A percentile compares a stretch with the other conserved stretches of the same genome.
Conservation (phyloP, 2,888 invertebrate genomes). For the Drosophila peninsularis region DNA sequence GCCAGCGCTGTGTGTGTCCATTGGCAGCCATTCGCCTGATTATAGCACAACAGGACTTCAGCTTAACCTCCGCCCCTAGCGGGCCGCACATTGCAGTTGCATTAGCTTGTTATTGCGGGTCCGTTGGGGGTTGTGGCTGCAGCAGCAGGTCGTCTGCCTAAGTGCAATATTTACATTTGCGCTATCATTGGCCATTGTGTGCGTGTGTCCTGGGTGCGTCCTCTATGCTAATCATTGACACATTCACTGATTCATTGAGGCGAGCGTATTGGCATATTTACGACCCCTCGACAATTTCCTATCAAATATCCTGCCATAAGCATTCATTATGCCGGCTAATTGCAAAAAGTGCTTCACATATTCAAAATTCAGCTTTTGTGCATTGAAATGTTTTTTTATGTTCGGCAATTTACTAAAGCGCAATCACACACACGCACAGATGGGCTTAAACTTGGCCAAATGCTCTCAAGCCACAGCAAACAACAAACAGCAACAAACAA, state of each 20-base stretch:
- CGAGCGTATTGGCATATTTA: slow-evolving; percentile 63
- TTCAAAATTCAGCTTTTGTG: slow-evolving; percentile 35
- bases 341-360: slow-evolving; percentile 26
- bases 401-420: slow-evolving; percentile 33
- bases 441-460: slow-evolving; percentile 33
- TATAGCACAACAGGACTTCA: slow-evolving; percentile 49
- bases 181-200: slow-evolving; percentile 55
- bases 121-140: slow-evolving; percentile 34
- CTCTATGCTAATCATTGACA: slow-evolving; percentile 74
- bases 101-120: slow-evolving; percentile 64
- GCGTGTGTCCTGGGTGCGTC: slow-evolving; percentile 8
- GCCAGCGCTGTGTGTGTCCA: slow-evolving; percentile 29
- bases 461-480: slow-evolving; percentile 45
- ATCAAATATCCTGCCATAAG: slow-evolving; percentile 19
- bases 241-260: slow-evolving; percentile 71
- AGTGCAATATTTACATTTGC: slow-evolving; percentile 74
- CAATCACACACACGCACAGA: background rate
- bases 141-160: slow-evolving; percentile 18
- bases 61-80: background rate
- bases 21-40: slow-evolving; percentile 66
- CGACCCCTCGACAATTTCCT: slow-evolving; percentile 60
- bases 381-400: slow-evolving; percentile 9
- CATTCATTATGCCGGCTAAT: slow-evolving; percentile 28
- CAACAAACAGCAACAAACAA: slow-evolving; percentile 25
- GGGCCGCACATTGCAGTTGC: slow-evolving; percentile 61